Percentiles rank a stretch among this genome's conserved stretches.
These are phyloP conservation scores for Herpetotheres cachinnans DNA, from an alignment of 2,113 vertebrate genomes.

Conservation along the genomic window DNA sequence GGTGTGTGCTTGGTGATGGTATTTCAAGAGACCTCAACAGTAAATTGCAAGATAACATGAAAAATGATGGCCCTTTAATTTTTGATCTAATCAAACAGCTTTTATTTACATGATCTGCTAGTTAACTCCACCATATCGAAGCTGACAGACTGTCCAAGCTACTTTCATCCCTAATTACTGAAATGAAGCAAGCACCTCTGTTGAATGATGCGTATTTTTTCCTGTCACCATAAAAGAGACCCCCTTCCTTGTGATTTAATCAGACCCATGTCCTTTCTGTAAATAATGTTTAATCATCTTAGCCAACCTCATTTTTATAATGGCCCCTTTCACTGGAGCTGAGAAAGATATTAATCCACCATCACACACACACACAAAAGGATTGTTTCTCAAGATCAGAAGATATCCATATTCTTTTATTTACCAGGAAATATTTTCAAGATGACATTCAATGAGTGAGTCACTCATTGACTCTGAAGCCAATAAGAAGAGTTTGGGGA, in stretches of 20 bases:
- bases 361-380: not conserved
- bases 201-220: slow-evolving; percentile 13
- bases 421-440: slow-evolving; percentile 33
- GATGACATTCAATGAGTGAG: not conserved
- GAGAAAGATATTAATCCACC: slow-evolving; percentile 56
- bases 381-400: slow-evolving; percentile 22
- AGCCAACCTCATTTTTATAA: slow-evolving; percentile 80
- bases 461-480: too few relatives aligned
- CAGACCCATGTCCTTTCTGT: slow-evolving; percentile 66
- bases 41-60: not conserved
- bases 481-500: not conserved
- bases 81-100: slow-evolving; percentile 85
- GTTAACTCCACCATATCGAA: slow-evolving; percentile 71
- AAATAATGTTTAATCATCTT: slow-evolving; percentile 86
- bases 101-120: slow-evolving; percentile 87
- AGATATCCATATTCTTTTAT: slow-evolving; percentile 23
- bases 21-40: not conserved
- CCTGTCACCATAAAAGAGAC: not conserved
- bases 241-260: slow-evolving; percentile 19
- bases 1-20: not conserved
- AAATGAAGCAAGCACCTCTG: slow-evolving; percentile 39
- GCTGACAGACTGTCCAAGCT: slow-evolving; percentile 74
- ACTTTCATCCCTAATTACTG: slow-evolving; percentile 72
- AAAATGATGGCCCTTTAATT: slow-evolving; percentile 76
- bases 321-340: slow-evolving; percentile 66